These are phyloP conservation scores for Caenorhabditis plicata DNA, from an alignment of 2,888 invertebrate species.

Conservation along the genomic window DNA sequence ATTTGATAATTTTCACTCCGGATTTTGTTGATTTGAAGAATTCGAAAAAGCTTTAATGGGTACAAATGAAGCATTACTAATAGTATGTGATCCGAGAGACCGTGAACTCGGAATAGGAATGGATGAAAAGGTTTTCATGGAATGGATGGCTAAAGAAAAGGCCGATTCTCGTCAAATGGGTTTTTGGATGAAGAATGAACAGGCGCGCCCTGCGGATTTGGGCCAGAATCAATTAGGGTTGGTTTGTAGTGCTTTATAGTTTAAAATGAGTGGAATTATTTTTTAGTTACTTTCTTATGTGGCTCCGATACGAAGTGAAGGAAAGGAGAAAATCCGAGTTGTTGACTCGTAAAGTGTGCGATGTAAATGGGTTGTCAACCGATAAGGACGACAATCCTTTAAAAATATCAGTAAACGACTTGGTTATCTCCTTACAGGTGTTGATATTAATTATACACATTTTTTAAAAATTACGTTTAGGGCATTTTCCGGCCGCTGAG, in stretches of 20 bases:
- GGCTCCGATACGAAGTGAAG: constrained; percentile 53
- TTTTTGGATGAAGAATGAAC: constrained; percentile 60
- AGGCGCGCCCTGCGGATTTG: constrained; percentile 45
- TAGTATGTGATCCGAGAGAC: constrained; percentile 61
- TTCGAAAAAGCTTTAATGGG: constrained; percentile 56
- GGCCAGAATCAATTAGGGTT: constrained; percentile 59
- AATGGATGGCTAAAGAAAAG: constrained; percentile 47
- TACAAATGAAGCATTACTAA: constrained; percentile 56
- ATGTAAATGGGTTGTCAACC: constrained; percentile 52
- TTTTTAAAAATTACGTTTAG: constrained; percentile 19
- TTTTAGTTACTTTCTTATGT: constrained; percentile 57
- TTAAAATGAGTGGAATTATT: background rate
- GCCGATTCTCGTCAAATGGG: constrained; percentile 39
- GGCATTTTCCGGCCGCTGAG: constrained; percentile 62
- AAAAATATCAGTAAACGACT: constrained; percentile 51
- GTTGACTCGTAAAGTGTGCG: constrained; percentile 27
- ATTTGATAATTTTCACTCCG: background rate
- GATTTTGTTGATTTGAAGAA: constrained; percentile 31
- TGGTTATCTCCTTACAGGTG: constrained; percentile 52
- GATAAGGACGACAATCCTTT: constrained; percentile 55
- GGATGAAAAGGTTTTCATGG: constrained; percentile 54
- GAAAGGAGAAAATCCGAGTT: constrained; percentile 24
- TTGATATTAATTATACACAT: too few relatives aligned
- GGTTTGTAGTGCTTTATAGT: background rate
- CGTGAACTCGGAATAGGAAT: constrained; percentile 56